These are phyloP conservation scores for Trypoxylus dichotomus DNA, from an alignment of 1,140 invertebrate genomes.

Conservation along the genomic window DNA sequence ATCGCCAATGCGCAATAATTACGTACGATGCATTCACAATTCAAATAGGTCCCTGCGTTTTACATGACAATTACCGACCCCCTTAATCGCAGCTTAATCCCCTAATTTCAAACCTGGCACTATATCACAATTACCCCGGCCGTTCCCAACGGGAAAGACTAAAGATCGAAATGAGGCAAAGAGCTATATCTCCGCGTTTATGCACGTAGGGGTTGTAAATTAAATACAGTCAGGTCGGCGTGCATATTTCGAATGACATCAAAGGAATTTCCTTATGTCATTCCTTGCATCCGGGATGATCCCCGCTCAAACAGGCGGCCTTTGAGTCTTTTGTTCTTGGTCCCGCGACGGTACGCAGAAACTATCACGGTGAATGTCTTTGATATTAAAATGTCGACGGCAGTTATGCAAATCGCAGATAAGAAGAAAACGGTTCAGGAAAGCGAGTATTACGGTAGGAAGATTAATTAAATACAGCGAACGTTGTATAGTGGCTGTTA, in stretches of 20 bases:
- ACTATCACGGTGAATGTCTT: not conserved
- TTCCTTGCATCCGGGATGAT: not conserved
- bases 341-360: not conserved
- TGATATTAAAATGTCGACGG: constrained; percentile 13
- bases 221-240: not conserved
- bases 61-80: constrained; percentile 1
- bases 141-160: not conserved
- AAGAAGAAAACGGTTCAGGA: not conserved
- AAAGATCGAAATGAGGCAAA: not conserved
- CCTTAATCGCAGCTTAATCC: constrained; percentile 11
- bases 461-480: constrained; percentile 15
- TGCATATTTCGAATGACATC: constrained; percentile 17
- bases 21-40: not conserved
- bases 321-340: not conserved
- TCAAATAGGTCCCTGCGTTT: not conserved
- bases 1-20: not conserved
- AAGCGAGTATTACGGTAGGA: not conserved
- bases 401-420: constrained; percentile 14
- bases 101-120: not conserved
- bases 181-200: not conserved
- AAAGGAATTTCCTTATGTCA: constrained; percentile 22
- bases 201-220: not conserved
- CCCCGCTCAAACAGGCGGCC: not conserved
- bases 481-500: not conserved
- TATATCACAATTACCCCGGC: not conserved